phyloP scores from a whole-genome alignment of 2,113 vertebrate genomes.

The Maccullochella peelii region DNA sequence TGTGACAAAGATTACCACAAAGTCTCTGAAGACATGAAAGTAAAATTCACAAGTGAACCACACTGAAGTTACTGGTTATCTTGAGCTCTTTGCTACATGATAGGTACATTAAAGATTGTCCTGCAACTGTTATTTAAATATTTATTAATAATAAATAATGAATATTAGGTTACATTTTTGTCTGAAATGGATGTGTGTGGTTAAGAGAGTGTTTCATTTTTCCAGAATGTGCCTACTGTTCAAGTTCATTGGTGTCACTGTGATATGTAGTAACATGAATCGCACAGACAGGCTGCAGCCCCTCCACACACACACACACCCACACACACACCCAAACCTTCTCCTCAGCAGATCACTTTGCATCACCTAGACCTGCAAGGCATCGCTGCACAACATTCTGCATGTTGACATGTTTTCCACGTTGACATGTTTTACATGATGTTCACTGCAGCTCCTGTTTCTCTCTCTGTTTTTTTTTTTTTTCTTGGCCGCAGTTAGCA shows the following conservation, averaged over 20 bases:
- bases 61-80: background rate
- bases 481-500: conserved; percentile 53
- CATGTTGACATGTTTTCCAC: conserved; percentile 57
- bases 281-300: conserved; percentile 13
- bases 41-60: conserved; percentile 8
- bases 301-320: background rate
- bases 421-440: conserved; percentile 58
- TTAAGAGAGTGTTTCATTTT: background rate
- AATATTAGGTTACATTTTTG: background rate
- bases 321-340: conserved; percentile 8
- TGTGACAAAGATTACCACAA: conserved; percentile 4
- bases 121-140: background rate
- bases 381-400: conserved; percentile 32
- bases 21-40: conserved; percentile 12
- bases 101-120: background rate
- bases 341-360: conserved; percentile 40
- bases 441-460: conserved; percentile 40
- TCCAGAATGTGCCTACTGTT: background rate
- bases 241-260: conserved; percentile 6
- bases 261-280: conserved; percentile 26
- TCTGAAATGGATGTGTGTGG: background rate
- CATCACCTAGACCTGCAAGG: conserved; percentile 47
- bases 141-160: background rate
- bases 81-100: background rate
- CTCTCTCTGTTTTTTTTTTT: background rate